phyloP scores from a whole-genome alignment of 2,888 invertebrate species.

The Eucera pruinosa region DNA sequence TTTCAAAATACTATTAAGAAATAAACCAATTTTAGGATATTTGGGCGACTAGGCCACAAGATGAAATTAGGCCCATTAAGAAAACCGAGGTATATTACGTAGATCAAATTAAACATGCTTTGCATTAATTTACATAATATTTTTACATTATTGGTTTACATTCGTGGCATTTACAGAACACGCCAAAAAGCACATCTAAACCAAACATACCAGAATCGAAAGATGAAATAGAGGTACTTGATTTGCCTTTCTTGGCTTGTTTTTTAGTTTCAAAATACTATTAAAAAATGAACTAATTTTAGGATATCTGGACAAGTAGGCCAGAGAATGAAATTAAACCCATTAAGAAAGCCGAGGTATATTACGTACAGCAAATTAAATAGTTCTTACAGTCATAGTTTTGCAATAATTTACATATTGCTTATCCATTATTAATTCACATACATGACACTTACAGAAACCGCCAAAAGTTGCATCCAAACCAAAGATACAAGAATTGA shows the following conservation, averaged over 20 bases:
- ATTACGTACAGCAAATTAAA: background rate
- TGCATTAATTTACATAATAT: background rate
- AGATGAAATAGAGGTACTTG: no score
- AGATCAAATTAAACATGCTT: background rate
- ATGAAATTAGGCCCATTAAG: slow-evolving; percentile 22
- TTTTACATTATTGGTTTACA: background rate
- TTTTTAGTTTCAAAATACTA: no score
- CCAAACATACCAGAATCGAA: no score
- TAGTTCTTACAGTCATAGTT: no score
- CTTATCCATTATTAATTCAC: background rate
- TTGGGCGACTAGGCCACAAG: no score
- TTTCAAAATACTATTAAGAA: no score
- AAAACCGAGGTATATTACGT: slow-evolving; percentile 24
- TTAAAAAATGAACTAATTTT: no score
- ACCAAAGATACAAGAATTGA: no score
- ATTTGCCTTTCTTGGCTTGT: no score
- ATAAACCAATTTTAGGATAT: no score
- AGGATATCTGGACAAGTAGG: no score
- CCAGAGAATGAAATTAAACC: slow-evolving; percentile 27
- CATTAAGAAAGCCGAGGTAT: slow-evolving; percentile 31
- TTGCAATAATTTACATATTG: background rate
- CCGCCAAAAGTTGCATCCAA: background rate
- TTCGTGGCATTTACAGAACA: background rate
- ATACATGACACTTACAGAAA: background rate
- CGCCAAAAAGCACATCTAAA: background rate